Percentiles rank a stretch among this genome's conserved stretches.
Conservation (phyloP, 1,140 invertebrate genomes). For the Temnothorax longispinosus region DNA sequence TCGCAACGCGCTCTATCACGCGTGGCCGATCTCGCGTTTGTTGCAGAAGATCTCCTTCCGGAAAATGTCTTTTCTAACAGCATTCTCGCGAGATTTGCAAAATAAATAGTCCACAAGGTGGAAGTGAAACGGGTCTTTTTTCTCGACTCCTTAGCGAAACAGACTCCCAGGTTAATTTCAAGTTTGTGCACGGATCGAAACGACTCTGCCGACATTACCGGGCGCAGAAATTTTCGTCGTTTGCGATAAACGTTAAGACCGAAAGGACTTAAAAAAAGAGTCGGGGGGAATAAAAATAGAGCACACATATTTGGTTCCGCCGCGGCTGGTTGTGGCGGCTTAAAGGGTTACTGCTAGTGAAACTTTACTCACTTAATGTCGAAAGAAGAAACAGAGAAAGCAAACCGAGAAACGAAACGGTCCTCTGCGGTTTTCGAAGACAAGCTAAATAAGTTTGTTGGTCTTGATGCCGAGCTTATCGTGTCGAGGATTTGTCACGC, state of each 20-base stretch:
- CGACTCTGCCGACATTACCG: neutral
- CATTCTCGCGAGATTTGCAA: conserved; percentile 38
- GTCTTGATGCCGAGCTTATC: neutral
- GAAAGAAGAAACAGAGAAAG: conserved; percentile 35
- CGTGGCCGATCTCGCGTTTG: neutral
- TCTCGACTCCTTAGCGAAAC: conserved; percentile 3
- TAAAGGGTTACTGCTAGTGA: conserved; percentile 38
- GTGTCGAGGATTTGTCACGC: neutral
- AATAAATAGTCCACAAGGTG: neutral
- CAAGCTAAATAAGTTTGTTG: conserved; percentile 16
- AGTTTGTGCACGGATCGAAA: conserved; percentile 9
- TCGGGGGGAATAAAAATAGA: neutral
- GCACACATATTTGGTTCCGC: conserved; percentile 1
- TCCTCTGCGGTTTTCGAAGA: neutral
- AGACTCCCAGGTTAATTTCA: conserved; percentile 36
- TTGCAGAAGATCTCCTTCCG: neutral
- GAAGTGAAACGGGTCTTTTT: neutral
- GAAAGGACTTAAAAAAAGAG: neutral
- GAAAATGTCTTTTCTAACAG: conserved; percentile 28
- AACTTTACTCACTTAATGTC: conserved; percentile 48
- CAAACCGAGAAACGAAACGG: conserved; percentile 3
- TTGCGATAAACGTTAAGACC: conserved; percentile 20
- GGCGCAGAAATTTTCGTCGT: conserved; percentile 22
- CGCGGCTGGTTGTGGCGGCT: neutral
- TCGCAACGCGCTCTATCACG: conserved; percentile 7